Base-by-base conservation (phyloP, 2,113 vertebrate genomes). In the Trogon surrucura region DNA sequence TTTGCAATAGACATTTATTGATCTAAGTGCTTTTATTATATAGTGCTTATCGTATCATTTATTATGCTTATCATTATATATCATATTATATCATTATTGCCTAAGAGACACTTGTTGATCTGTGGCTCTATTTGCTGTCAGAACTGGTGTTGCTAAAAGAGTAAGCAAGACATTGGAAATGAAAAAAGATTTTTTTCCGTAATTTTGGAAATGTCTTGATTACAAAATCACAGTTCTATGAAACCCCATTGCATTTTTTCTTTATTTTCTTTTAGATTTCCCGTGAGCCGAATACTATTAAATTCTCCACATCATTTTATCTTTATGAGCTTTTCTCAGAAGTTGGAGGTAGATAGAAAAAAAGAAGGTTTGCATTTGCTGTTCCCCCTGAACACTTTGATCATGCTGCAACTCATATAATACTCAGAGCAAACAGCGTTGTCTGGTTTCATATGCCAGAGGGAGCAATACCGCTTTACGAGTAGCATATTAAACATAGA, bases 261-360 rank as follows among this genome's bases (percentile, higher is more conserved):
- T 50, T 72, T 66, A 12, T 25, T 71, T 38, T 53, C n/a, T 51
- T 64, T 51, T 58, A 26, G 13, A 32, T 64, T 5, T 27, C 47
- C 13, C 0, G 0, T 36, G 22, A 41, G 19, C 7, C 6, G 4
- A 48, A 61, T 61, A 5, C 36, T 45, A 9, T 15, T 54, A n/a
- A 64, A 69, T 32, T 75, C 13, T 74, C 38, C 1, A 0, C 18
- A 20, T 61, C 10, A 34, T 56, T 85, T 67, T 67, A 21, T 41
- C 53, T 34, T 80, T 18, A 20, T 38, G 12, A 11, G 20, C n/a
- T 89, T 61, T 48, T 54, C 29, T 54, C 41, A 53, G 16, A 58
- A 34, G 4, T 53, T 48, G 44, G 9, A 36, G 6, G 34, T 36
- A 48, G 6, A 13, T 14, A 34, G 32, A 30, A 60, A 27, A 26